These are phyloP conservation scores for Malachius bipustulatus DNA, from an alignment of 2,888 invertebrate species.

Conservation along the genomic window DNA sequence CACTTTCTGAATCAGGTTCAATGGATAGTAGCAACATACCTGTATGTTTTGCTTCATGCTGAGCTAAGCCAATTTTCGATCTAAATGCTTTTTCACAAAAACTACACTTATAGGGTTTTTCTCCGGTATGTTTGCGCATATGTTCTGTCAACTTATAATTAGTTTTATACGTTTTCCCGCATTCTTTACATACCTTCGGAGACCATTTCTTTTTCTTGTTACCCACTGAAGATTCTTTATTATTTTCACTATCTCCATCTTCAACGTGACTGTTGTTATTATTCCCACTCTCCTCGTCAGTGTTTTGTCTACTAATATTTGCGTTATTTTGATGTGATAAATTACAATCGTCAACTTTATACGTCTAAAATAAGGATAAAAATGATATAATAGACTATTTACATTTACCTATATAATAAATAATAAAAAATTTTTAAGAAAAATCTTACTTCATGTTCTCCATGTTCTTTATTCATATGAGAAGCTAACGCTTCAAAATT, in stretches of 20 bases:
- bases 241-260: constrained; percentile 13
- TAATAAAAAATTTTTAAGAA: not conserved
- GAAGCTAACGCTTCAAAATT: constrained; percentile 35
- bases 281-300: constrained; percentile 14
- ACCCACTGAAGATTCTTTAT: not conserved
- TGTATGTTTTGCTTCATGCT: constrained; percentile 49
- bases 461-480: constrained; percentile 26
- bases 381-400: not conserved
- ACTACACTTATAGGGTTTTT: constrained; percentile 45
- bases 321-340: constrained; percentile 20
- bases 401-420: not conserved
- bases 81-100: constrained; percentile 47
- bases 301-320: constrained; percentile 19
- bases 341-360: constrained; percentile 22
- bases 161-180: constrained; percentile 46
- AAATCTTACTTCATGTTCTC: not conserved
- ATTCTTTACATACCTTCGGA: constrained; percentile 42
- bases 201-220: constrained; percentile 31
- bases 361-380: not conserved
- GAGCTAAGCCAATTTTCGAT: constrained; percentile 47
- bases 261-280: constrained; percentile 4
- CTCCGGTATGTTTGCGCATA: constrained; percentile 48
- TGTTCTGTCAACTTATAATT: constrained; percentile 49
- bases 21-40: constrained; percentile 22
- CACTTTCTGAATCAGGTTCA: not conserved